Evolutionary conservation across 2,113 vertebrate species (phyloP), one percentile per base, ranked within the genome.

Genomic region (Zosterops japonicus): DNA sequence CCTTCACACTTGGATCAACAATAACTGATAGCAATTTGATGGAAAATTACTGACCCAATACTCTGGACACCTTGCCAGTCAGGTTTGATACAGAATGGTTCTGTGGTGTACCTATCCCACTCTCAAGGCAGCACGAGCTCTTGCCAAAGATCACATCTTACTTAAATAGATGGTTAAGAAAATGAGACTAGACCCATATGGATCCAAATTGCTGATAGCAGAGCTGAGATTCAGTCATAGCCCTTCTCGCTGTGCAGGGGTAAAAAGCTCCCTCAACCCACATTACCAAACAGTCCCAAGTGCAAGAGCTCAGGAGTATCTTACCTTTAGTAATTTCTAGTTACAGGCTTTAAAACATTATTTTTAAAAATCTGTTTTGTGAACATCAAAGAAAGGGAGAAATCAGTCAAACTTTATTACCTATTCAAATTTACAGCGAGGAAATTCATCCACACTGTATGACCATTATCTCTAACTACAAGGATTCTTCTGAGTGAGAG

Each of bases 11-110:
- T 65, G 55, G 53, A 79, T 63, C 78, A 95, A 96, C 78, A 94
- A 92, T 65, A 95, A 76, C 56, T 63, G 80, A 87, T 42, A 89
- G 69, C 69, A 71, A 69, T 93, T 86, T 96, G 81, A 95, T 49
- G 56, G 91, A 95, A 91, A 77, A 95, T 52, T 82, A 93, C 83
- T 46, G 74, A 94, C 87, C 74, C 91, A 85, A 64, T 20, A 61
- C 27, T 56, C 80, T 44, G 47, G 79, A 78, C 53, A 82, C 61
- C 91, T 91, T 87, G 80, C 71, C 65, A 76, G 75, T 60, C 84
- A 93, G 59, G 36, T 69, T 53, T 81, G 87, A 94, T 71, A 94
- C n/a, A 93, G 76, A 92, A 75, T 44, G 31, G 41, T 78, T 95
- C 88, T 86, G 42, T 85, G 44, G 76, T 69, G 14, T 67, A 0